These are phyloP conservation scores for Brachionus angularis DNA, from an alignment of 1,140 invertebrate genomes.

Conservation along the genomic window DNA sequence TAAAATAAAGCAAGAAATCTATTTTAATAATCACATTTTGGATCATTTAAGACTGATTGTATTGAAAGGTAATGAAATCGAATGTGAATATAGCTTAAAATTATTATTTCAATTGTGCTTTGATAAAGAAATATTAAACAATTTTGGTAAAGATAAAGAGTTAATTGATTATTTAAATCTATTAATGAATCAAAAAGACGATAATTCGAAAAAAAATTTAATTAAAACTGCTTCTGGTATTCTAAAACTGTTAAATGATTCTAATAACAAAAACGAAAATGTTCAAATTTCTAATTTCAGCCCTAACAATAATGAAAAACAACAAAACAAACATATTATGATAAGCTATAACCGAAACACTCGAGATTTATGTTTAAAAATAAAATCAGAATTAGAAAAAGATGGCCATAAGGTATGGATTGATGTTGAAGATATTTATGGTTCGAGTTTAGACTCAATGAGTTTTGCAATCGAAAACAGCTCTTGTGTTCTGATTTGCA, in stretches of 20 bases:
- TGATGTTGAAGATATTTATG: constrained; percentile 48
- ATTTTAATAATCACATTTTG: not conserved
- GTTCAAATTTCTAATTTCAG: no score
- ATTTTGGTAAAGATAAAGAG: no score
- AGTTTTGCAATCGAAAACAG: constrained; percentile 55
- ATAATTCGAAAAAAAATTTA: no score
- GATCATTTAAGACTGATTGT: not conserved
- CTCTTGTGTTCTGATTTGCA: constrained; percentile 50
- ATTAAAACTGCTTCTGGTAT: no score
- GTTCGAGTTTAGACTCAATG: constrained; percentile 55
- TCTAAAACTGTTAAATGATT: no score
- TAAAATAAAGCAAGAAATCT: not conserved
- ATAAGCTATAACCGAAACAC: constrained; percentile 20
- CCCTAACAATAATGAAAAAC: not conserved
- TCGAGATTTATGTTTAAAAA: constrained; percentile 12
- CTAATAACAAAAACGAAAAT: not conserved
- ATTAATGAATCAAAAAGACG: no score
- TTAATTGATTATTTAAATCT: no score
- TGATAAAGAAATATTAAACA: no score
- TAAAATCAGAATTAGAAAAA: constrained; percentile 4
- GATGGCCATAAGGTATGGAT: constrained; percentile 45
- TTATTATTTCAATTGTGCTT: not conserved
- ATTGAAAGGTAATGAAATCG: not conserved
- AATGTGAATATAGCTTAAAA: not conserved
- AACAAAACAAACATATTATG: constrained; percentile 2